These are phyloP conservation scores for Ophioninae sp. DNA, from an alignment of 2,888 invertebrate species.

Conservation along the genomic window DNA sequence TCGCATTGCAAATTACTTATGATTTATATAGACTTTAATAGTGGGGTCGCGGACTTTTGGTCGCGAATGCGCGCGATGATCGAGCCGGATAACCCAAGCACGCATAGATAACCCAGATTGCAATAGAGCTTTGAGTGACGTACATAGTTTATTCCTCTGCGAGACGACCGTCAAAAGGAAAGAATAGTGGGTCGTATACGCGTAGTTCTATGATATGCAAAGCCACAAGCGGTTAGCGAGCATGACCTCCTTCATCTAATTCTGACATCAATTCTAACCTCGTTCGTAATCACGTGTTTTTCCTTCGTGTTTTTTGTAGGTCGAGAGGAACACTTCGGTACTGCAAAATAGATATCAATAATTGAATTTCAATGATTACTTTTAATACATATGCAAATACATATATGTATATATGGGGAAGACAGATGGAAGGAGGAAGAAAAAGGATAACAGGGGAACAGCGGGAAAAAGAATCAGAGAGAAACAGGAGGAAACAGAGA, in stretches of 20 bases:
- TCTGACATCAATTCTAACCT: slow-evolving; percentile 1
- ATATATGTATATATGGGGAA: too few species aligned
- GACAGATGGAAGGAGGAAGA: too few species aligned
- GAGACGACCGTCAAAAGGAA: background rate
- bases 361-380: background rate
- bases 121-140: slow-evolving; percentile 12
- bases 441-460: too few species aligned
- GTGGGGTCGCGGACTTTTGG: slow-evolving; percentile 17
- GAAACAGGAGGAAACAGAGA: too few species aligned
- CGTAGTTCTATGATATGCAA: slow-evolving; percentile 16
- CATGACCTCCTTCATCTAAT: slow-evolving; percentile 16
- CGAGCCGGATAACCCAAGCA: slow-evolving; percentile 2
- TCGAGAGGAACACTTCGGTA: background rate
- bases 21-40: slow-evolving; percentile 9
- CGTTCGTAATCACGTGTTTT: background rate
- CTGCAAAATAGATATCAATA: background rate
- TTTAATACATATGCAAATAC: too few species aligned
- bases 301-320: background rate
- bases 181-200: slow-evolving; percentile 16
- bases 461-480: too few species aligned
- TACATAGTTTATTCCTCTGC: slow-evolving; percentile 13
- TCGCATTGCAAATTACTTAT: background rate
- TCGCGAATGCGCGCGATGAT: slow-evolving; percentile 1
- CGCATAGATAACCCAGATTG: slow-evolving; percentile 12
- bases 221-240: slow-evolving; percentile 4